A percentile compares a stretch with the other conserved stretches of the same genome.
These are phyloP conservation scores for Eurosta solidaginis DNA, from an alignment of 1,140 invertebrate species.

Conservation along the genomic window DNA sequence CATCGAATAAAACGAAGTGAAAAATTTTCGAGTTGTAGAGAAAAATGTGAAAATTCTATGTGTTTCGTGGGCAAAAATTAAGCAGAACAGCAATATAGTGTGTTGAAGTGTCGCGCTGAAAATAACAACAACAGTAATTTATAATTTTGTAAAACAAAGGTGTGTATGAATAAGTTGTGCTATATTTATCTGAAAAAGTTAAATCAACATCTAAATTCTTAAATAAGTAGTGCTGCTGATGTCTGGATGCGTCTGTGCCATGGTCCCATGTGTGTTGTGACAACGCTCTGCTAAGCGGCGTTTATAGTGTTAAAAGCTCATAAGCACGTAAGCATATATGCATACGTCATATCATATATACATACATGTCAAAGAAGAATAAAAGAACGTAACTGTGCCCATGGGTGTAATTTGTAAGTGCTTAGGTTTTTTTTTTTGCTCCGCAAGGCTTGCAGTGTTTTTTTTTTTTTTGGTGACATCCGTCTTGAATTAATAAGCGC, in stretches of 20 bases:
- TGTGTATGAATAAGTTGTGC: no score
- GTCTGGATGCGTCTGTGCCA: not conserved
- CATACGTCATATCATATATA: not conserved
- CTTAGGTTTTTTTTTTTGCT: no score
- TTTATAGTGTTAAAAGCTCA: not conserved
- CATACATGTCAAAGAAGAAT: no score
- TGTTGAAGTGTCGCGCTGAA: not conserved
- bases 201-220: no score
- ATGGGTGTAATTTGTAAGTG: no score
- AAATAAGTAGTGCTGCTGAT: no score
- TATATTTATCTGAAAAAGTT: not conserved
- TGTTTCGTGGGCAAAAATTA: not conserved
- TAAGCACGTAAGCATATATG: not conserved
- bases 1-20: constrained; percentile 15
- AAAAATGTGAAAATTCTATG: not conserved
- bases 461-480: no score
- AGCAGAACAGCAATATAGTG: not conserved
- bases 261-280: not conserved
- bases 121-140: no score
- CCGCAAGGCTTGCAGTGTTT: no score
- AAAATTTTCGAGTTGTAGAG: constrained; percentile 24
- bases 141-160: no score
- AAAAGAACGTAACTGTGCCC: no score
- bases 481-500: no score
- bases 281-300: not conserved